Evolutionary conservation across 2,888 invertebrate species (phyloP).

Genomic region (Cryptus viduatorius): DNA sequence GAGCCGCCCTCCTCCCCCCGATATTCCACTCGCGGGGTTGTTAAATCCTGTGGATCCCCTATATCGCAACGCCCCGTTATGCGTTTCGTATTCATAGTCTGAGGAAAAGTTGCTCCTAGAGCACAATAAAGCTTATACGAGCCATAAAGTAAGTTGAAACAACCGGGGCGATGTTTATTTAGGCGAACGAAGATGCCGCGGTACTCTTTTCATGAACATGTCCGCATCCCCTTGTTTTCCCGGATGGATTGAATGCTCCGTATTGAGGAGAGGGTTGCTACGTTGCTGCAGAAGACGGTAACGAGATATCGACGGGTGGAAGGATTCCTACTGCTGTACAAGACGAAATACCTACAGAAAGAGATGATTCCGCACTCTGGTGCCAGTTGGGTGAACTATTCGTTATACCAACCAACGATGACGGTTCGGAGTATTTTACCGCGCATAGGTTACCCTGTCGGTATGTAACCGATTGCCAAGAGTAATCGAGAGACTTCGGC

Average conservation of each 20-base stretch:
- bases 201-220: constrained; percentile 34
- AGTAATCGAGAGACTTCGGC: neutral
- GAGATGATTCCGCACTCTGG: neutral
- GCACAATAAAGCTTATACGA: constrained; percentile 82
- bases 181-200: constrained; percentile 66
- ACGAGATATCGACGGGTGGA: constrained; percentile 19
- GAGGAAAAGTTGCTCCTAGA: constrained; percentile 81
- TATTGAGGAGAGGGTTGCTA: constrained; percentile 16
- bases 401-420: constrained; percentile 3
- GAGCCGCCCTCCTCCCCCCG: constrained; percentile 27
- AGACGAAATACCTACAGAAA: neutral
- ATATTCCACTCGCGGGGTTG: constrained; percentile 72
- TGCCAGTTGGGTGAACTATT: neutral
- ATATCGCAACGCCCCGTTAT: constrained; percentile 72
- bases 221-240: constrained; percentile 30
- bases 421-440: neutral
- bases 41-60: constrained; percentile 77
- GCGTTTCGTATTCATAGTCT: constrained; percentile 83
- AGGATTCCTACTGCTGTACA: neutral
- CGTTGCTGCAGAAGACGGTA: neutral
- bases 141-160: constrained; percentile 79
- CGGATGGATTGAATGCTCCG: neutral
- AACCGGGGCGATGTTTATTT: constrained; percentile 79
- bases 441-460: neutral
- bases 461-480: constrained; percentile 8